Evolutionary conservation across 2,797 vertebrate genomes (phyloP).

Genomic region (Pristis pectinata): DNA sequence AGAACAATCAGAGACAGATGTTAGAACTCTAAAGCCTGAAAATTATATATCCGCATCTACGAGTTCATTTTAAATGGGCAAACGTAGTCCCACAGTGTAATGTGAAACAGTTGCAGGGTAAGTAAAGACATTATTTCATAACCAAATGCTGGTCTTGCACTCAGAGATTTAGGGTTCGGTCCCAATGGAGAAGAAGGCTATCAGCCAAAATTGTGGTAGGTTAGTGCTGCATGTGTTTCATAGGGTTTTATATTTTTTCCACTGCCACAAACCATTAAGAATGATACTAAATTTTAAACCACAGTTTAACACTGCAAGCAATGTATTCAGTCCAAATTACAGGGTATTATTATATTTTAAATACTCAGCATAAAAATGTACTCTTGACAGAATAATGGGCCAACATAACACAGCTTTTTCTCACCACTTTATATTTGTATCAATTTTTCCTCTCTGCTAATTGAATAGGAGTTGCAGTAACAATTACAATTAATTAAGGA

Average conservation of each 20-base stretch:
- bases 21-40: slow-evolving; percentile 2
- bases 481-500: too few relatives aligned
- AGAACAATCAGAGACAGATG: slow-evolving; percentile 26
- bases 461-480: background rate
- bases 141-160: background rate
- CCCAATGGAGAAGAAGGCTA: background rate
- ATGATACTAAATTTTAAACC: slow-evolving; percentile 20
- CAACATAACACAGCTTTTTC: background rate
- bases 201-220: slow-evolving; percentile 20
- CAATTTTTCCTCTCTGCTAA: background rate
- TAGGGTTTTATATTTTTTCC: slow-evolving; percentile 31
- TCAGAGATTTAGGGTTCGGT: background rate
- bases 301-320: background rate
- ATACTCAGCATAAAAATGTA: background rate
- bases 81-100: background rate
- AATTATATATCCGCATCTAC: background rate
- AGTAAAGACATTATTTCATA: slow-evolving; percentile 31
- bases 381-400: background rate
- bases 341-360: slow-evolving; percentile 2
- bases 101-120: slow-evolving; percentile 25
- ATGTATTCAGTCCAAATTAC: slow-evolving; percentile 5
- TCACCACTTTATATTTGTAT: background rate
- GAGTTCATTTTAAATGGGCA: slow-evolving; percentile 23
- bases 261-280: slow-evolving; percentile 27
- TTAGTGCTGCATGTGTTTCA: slow-evolving; percentile 14